A percentile compares a stretch with the other conserved stretches of the same genome.
phyloP scores from a whole-genome alignment of 2,113 vertebrate species.

The Larimichthys polyactis region DNA sequence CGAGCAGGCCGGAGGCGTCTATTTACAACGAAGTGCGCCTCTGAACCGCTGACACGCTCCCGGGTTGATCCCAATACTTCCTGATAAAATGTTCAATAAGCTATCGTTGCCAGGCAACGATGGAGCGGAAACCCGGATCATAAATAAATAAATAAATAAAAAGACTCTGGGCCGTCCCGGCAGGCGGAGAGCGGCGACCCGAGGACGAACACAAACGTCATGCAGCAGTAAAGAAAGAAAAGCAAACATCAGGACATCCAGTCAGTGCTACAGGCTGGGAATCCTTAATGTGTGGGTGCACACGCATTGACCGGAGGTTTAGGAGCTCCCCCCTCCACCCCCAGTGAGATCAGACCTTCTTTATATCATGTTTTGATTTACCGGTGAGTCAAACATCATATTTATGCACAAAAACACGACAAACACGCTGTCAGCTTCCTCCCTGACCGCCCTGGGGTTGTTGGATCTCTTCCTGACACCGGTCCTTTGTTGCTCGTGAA shows the following conservation, averaged over 20 bases:
- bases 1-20: constrained; percentile 44
- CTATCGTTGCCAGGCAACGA: constrained; percentile 69
- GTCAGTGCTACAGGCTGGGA: constrained; percentile 40
- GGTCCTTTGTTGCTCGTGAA: neutral
- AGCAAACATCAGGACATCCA: constrained; percentile 58
- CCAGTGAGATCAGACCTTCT: constrained; percentile 35
- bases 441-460: neutral
- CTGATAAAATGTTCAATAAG: constrained; percentile 72
- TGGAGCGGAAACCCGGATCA: constrained; percentile 37
- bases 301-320: constrained; percentile 49
- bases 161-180: constrained; percentile 32
- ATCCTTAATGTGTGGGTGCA: constrained; percentile 44
- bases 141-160: constrained; percentile 17
- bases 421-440: neutral
- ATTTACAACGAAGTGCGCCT: constrained; percentile 70
- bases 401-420: constrained; percentile 16
- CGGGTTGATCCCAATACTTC: constrained; percentile 62
- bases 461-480: neutral
- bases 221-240: constrained; percentile 35
- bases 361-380: constrained; percentile 19
- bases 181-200: constrained; percentile 20
- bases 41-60: constrained; percentile 58
- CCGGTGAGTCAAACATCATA: constrained; percentile 1
- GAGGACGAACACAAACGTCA: constrained; percentile 59
- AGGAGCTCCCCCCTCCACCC: constrained; percentile 37